Conservation (phyloP, 2,113 vertebrate genomes). For the Ifrita kowaldi region DNA sequence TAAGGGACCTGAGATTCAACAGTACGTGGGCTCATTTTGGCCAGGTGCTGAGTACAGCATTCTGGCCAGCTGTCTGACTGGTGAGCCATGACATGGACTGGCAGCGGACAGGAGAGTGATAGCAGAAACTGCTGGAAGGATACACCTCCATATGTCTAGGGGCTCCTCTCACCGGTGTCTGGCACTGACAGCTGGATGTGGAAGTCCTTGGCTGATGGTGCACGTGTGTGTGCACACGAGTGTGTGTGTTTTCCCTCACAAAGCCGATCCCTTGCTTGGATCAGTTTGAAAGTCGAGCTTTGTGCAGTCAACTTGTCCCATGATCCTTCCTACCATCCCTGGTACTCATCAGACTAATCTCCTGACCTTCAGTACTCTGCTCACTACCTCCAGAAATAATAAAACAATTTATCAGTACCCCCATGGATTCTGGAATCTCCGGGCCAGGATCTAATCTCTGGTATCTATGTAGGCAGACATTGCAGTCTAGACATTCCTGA, state of each 20-base stretch:
- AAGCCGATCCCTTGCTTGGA: accelerated
- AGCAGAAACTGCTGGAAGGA: not conserved
- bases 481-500: accelerated
- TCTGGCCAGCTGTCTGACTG: not conserved
- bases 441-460: not conserved
- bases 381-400: not conserved
- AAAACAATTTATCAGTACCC: not conserved
- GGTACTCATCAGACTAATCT: not conserved
- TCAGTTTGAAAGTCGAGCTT: not conserved
- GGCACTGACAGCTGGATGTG: not conserved
- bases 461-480: not conserved
- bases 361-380: not conserved
- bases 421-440: not conserved
- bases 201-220: accelerated
- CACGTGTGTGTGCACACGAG: accelerated
- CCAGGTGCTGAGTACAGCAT: not conserved
- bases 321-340: not conserved
- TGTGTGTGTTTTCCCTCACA: not conserved
- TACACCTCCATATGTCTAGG: accelerated
- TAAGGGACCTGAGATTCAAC: not conserved
- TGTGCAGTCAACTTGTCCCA: not conserved
- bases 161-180: not conserved
- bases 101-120: accelerated
- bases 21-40: not conserved
- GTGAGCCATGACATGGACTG: not conserved